Evolutionary conservation across 2,888 invertebrate genomes (phyloP), one percentile per base, ranked within the genome.

Genomic region (Fissipunctia ypsillon): DNA sequence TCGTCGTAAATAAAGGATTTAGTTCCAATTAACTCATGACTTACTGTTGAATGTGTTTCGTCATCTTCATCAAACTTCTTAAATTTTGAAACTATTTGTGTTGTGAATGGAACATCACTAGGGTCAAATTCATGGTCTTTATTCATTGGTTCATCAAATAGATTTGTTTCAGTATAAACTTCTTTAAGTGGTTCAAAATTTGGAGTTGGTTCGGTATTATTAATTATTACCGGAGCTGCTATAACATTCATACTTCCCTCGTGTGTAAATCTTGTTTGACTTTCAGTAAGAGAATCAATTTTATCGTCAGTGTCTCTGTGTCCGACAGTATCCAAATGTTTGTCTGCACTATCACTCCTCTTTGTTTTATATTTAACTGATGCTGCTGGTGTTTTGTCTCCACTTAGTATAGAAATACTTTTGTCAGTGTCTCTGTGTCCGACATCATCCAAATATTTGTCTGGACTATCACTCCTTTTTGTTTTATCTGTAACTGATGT

Each of bases 21-120:
- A 38, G 28, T 64, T 22, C 45, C 73, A 22, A 67, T 52, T 45
- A 73, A 60, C 22, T 78, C 73, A 31, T 25, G 57, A 66, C 65
- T 72, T 54, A 48, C 25, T 59, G 19, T 31, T 28, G 73, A 57
- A 35, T 50, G 25, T 50, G 22, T 48, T 6, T 35, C 35, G 10
- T 31, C 19, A 52, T 65, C 69, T 31, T 56, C 50, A 68, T 54
- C 45, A 67, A 28, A n/a, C 3, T 59, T 41, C 25, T 4, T 50
- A 9, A 77, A 52, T 45, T 2, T 64, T 68, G 59, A 45, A 64
- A 14, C n/a, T 38, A 25, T 22, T 56, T 61, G 25, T 45, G 52
- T 56, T 63, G 66, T 25, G 10, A 57, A 31, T 45, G 48, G 45
- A 41, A 48, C 41, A n/a, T 1, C 35, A 28, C 14, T 28, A 10